A percentile compares a stretch with the other conserved stretches of the same genome.
phyloP scores from a whole-genome alignment of 2,113 vertebrate genomes.

The Pedetes capensis region DNA sequence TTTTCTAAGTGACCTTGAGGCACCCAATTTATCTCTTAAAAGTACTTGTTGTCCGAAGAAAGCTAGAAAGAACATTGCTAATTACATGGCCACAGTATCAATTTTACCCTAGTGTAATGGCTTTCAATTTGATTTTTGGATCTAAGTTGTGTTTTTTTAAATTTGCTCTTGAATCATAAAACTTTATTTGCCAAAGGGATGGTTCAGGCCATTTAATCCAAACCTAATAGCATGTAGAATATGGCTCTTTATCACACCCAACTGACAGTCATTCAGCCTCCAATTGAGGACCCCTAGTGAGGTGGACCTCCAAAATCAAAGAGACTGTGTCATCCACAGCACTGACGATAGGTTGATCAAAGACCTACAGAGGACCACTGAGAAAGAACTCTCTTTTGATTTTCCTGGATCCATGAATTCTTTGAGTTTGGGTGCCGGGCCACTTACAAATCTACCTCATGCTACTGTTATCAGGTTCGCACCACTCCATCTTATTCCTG shows the following conservation, averaged over 20 bases:
- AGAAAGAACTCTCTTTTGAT: background rate
- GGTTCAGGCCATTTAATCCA: background rate
- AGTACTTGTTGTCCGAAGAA: conserved; percentile 5
- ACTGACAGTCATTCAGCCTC: background rate
- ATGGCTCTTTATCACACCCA: background rate
- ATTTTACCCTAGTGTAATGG: background rate
- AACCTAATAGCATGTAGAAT: background rate
- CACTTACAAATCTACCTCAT: background rate
- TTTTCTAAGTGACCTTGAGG: conserved; percentile 33
- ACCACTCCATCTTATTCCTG: background rate
- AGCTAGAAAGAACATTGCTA: background rate
- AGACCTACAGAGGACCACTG: background rate
- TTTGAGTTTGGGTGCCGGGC: background rate
- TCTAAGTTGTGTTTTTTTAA: background rate
- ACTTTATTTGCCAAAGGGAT: background rate
- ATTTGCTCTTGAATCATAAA: conserved; percentile 35
- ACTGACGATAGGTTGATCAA: background rate
- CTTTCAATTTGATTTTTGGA: conserved; percentile 2
- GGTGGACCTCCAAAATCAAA: background rate
- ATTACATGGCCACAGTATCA: background rate
- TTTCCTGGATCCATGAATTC: background rate
- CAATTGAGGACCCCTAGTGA: background rate
- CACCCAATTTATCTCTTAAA: conserved; percentile 14
- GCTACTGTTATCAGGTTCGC: background rate
- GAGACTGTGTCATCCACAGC: fast-evolving